Evolutionary conservation across 1,140 invertebrate species (phyloP), one percentile per base, ranked within the genome.

Genomic region (Oedothorax gibbosus): DNA sequence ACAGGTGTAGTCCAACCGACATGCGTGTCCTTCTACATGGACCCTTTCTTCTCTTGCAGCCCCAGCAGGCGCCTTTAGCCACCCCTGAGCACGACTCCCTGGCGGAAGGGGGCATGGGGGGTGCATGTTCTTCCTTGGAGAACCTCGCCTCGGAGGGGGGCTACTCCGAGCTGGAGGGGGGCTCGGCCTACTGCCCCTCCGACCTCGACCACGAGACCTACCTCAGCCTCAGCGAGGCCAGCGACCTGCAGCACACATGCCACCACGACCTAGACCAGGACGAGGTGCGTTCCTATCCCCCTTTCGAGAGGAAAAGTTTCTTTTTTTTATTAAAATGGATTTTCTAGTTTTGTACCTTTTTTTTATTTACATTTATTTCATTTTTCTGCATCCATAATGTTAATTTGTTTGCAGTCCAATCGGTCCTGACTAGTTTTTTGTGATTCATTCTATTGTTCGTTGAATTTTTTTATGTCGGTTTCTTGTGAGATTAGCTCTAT

Each of bases 31-130:
- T n/a, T n/a, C n/a, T n/a, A n/a, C n/a, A n/a, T n/a, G n/a, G n/a
- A n/a, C n/a, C n/a, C n/a, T n/a, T n/a, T n/a, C n/a, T n/a, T 62
- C 2, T 15, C 2, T 18, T 15, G 57, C 57, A 62, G 18, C 57
- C 5, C 14, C 83, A 77, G 12, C 81, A 82, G 18, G 92, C 93
- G 11, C 92, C 92, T 11, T 88, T 93, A 77, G 92, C 93, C 5
- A 93, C 92, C 7, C 92, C 93, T 51, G 92, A 93, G 89, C 92
- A 92, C 51, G 92, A 93, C 85, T 92, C 91, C 88, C 89, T 92
- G 87, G 90, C 91, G 87, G 91, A 92, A 88, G 91, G 90, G 53
- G 87, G 85, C 14, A n/a, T n/a, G n/a, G n/a, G n/a, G n/a, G n/a
- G n/a, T n/a, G n/a, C n/a, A n/a, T n/a, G n/a, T n/a, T 69, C 80